Evolutionary conservation across 2,888 invertebrate genomes (phyloP).

Genomic region (Mystacides longicornis): DNA sequence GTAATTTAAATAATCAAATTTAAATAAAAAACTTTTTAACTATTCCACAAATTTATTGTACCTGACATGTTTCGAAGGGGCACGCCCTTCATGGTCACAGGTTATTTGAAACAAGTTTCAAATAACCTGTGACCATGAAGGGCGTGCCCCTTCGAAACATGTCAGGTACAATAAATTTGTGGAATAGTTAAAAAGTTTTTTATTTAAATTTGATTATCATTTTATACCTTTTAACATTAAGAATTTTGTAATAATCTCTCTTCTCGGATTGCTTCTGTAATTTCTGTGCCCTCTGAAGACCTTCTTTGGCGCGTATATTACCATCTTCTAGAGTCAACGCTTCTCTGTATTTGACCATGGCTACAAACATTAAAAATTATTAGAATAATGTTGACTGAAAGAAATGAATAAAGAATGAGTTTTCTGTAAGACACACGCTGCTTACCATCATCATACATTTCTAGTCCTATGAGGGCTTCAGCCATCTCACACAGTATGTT

Average conservation of each 20-base stretch:
- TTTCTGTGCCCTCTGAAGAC: conserved; percentile 79
- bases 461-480: conserved; percentile 82
- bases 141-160: too few species aligned
- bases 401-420: not conserved
- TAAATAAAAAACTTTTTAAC: too few species aligned
- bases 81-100: too few species aligned
- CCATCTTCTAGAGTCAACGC: conserved; percentile 79
- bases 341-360: conserved; percentile 77
- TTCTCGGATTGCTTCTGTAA: conserved; percentile 87
- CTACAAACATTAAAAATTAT: conserved; percentile 39
- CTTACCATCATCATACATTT: conserved; percentile 83
- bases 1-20: too few species aligned
- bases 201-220: too few species aligned
- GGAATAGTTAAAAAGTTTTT: too few species aligned
- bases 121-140: too few species aligned
- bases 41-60: too few species aligned
- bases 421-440: not conserved
- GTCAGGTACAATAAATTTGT: too few species aligned
- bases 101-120: too few species aligned
- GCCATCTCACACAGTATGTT: conserved; percentile 82
- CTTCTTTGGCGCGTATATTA: conserved; percentile 78
- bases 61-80: too few species aligned
- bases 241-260: conserved; percentile 95
- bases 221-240: conserved; percentile 73
- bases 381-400: not conserved